Base-by-base conservation (phyloP, 1,140 invertebrate species). In the Caerostris extrusa region DNA sequence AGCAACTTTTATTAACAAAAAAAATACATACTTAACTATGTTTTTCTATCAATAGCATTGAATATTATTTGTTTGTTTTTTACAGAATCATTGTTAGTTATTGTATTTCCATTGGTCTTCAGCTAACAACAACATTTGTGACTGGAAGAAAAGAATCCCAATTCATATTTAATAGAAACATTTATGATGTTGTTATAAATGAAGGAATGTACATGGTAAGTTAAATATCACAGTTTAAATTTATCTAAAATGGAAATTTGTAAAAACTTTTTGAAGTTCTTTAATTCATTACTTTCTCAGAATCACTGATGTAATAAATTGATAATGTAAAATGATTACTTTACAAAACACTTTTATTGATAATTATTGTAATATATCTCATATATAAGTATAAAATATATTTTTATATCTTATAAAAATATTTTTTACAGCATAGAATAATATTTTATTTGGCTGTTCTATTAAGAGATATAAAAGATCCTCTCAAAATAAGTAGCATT, bases 201-300 rank as follows among this genome's bases (percentile, higher is more conserved):
- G 94, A 94, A 94, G 94, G 94, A 67, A 89, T 94, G 5, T 92
- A 77, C 34, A 94, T 94, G 94, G 90, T 91, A 14, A 83, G 92
- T 82, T 82, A 53, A 53, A 82, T 5, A 12, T 34, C 8, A n/a
- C 50, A 34, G 34, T 34, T 34, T 34, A 34, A 34, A 34, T 0
- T 34, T 34, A 67, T 12, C 64, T n/a, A 67, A 67, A 4, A n/a
- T 5, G 61, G 7, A 67, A 67, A 67, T n/a, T n/a, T 6, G 3
- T 14, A 67, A 4, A 14, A 67, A n/a, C n/a, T 3, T 67, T 67
- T 14, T 14, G 6, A 10, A 5, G 7, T 67, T 5, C n/a, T 67
- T 3, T 14, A 67, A 7, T 12, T 14, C 64, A 12, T 67, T 67
- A 7, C 17, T 64, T 10, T 64, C 17, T 10, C n/a, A 14, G 64